Percentiles rank a stretch among this genome's conserved stretches.
These are phyloP conservation scores for Euzophera pinguis DNA, from an alignment of 2,888 invertebrate species.

Conservation along the genomic window DNA sequence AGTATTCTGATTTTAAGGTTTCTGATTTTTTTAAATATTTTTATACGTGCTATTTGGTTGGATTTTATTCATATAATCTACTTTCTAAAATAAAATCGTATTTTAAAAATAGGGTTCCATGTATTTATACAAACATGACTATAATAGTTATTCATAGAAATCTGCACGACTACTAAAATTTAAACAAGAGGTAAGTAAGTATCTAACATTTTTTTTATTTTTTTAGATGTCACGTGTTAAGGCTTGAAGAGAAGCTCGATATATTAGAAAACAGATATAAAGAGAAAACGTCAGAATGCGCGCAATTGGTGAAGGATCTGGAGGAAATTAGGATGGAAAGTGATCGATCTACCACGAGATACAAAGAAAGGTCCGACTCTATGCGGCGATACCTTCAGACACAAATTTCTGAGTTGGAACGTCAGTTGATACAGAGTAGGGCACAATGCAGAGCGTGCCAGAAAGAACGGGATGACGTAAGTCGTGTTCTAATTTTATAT, in stretches of 20 bases:
- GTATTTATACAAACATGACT: too few species aligned
- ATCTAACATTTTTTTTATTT: too few species aligned
- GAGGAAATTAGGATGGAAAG: conserved; percentile 52
- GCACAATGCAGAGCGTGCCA: conserved; percentile 58
- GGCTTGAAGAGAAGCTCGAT: conserved; percentile 52
- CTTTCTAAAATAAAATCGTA: too few species aligned
- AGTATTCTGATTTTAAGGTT: too few species aligned
- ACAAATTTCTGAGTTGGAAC: conserved; percentile 61
- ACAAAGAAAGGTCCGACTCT: conserved; percentile 56
- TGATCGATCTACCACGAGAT: conserved; percentile 38
- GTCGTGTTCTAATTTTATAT: not conserved
- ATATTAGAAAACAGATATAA: conserved; percentile 45
- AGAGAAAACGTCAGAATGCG: conserved; percentile 50
- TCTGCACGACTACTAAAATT: too few species aligned
- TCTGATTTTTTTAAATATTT: too few species aligned
- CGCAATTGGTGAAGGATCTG: conserved; percentile 43
- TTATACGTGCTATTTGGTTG: too few species aligned
- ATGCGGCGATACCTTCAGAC: conserved; percentile 56
- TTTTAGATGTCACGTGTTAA: conserved; percentile 42
- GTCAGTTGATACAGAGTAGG: conserved; percentile 59
- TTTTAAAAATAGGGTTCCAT: too few species aligned
- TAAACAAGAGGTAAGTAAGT: too few species aligned
- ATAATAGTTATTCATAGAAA: too few species aligned
- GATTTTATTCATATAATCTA: too few species aligned
- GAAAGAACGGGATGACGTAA: conserved; percentile 66